Conservation (phyloP, 2,113 vertebrate genomes). For the Ifrita kowaldi region DNA sequence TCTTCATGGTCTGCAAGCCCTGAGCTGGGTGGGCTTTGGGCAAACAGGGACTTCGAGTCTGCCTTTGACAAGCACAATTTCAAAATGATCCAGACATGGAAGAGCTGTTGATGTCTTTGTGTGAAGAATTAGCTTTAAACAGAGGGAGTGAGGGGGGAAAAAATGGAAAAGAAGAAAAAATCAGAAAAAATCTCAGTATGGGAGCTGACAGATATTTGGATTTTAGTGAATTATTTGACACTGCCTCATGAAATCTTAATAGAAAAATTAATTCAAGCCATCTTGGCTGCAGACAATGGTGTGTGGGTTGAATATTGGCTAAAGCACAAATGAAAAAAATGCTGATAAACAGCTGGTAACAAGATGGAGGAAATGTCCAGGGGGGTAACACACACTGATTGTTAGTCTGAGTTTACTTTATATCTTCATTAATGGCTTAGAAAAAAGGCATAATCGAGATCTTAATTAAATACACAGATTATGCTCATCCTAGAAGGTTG, state of each 20-base stretch:
- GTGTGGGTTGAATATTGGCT: neutral
- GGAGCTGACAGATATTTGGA: neutral
- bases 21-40: neutral
- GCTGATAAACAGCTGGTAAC: neutral
- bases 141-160: fast-evolving
- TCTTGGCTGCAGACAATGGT: neutral
- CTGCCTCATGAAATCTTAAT: conserved; percentile 26
- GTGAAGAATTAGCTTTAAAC: neutral
- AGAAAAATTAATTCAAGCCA: conserved; percentile 32
- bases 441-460: neutral
- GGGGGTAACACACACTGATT: neutral
- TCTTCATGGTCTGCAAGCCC: neutral
- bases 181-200: neutral
- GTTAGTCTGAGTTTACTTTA: neutral
- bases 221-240: neutral
- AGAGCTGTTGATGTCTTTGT: neutral
- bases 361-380: neutral
- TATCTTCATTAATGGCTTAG: neutral
- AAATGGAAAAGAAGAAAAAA: neutral
- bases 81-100: neutral
- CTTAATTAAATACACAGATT: neutral
- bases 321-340: neutral
- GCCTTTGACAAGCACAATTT: neutral
- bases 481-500: neutral
- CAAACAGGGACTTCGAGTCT: neutral